Conservation (phyloP, 2,888 invertebrate species). For the Adelognathus sp. region DNA sequence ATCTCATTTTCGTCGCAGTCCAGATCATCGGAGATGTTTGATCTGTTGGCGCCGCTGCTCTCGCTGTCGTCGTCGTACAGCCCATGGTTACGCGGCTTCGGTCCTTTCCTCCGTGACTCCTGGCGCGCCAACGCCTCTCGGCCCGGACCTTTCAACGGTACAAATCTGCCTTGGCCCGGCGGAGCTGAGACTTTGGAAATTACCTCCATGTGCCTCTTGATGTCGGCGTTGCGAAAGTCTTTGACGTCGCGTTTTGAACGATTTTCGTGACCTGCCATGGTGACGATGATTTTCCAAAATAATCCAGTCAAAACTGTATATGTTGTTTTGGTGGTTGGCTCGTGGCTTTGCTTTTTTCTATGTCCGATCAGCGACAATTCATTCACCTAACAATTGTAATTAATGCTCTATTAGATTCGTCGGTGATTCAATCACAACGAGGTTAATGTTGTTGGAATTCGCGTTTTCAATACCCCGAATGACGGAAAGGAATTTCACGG, state of each 20-base stretch:
- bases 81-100: background rate
- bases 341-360: no score
- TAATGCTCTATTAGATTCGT: no score
- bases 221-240: background rate
- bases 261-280: background rate
- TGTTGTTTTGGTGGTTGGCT: no score
- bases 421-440: no score
- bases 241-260: background rate
- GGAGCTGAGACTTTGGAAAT: constrained; percentile 13
- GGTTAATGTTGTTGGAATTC: no score
- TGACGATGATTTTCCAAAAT: background rate
- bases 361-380: no score
- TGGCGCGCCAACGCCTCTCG: background rate
- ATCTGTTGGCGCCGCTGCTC: background rate
- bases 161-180: background rate
- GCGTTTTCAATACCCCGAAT: no score
- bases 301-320: no score
- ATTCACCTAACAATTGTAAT: no score
- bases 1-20: constrained; percentile 1
- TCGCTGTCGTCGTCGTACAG: background rate
- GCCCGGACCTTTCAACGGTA: background rate
- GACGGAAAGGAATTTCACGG: no score
- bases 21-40: background rate
- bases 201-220: constrained; percentile 4
- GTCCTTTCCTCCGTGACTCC: background rate